A percentile compares a stretch with the other conserved stretches of the same genome.
Conservation (phyloP, 92 coral and sea anemone species). For the Zoanthus solanderi region DNA sequence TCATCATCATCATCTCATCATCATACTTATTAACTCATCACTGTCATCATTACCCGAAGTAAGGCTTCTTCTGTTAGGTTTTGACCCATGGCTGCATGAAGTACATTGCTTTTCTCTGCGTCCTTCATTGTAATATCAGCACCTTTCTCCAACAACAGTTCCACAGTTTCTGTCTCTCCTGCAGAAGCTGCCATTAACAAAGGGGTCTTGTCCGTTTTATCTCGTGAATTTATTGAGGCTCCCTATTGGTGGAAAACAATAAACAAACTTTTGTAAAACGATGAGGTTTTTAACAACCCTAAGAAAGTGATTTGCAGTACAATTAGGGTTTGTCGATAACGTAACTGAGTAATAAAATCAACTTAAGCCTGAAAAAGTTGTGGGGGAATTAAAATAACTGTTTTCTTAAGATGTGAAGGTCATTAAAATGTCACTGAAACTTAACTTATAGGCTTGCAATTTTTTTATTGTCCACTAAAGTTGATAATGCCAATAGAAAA, state of each 20-base stretch:
- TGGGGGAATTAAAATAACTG: no score
- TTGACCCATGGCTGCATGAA: constrained; percentile 36
- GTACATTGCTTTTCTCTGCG: constrained; percentile 17
- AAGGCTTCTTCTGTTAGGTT: constrained; percentile 14
- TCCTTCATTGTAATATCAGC: constrained; percentile 42
- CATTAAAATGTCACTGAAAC: no score
- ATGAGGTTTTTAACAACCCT: not conserved
- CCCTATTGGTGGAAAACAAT: constrained; percentile 5
- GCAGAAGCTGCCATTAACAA: constrained; percentile 20
- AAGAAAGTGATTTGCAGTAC: not conserved
- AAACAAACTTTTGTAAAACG: not conserved
- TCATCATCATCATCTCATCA: no score
- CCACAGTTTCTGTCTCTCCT: constrained; percentile 23
- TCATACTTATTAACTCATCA: no score
- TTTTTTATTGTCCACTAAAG: no score
- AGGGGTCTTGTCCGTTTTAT: constrained; percentile 15
- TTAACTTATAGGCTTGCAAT: no score
- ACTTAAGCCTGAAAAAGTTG: no score
- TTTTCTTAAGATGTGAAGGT: no score
- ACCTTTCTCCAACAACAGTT: constrained; percentile 37
- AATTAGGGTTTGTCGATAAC: no score
- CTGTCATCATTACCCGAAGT: constrained; percentile 2
- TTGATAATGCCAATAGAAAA: no score
- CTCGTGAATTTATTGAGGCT: constrained; percentile 28
- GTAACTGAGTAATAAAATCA: no score